Evolutionary conservation across 1,140 invertebrate species (phyloP).

Genomic region (Metaphire vulgaris): DNA sequence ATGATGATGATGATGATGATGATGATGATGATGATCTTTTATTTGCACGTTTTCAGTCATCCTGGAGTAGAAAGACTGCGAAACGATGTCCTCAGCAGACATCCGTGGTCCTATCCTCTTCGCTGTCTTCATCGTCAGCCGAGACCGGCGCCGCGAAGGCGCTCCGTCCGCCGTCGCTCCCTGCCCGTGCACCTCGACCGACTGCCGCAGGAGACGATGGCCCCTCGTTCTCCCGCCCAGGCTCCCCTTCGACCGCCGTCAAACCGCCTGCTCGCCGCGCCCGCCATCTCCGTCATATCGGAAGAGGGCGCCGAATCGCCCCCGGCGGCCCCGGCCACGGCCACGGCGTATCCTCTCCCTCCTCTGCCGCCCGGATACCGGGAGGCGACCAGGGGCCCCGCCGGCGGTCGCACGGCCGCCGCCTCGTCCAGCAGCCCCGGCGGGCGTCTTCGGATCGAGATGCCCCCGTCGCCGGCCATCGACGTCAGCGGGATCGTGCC

Average conservation of each 20-base stretch:
- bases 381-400: not conserved
- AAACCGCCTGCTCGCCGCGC: not conserved
- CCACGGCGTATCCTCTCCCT: no score
- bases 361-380: not conserved
- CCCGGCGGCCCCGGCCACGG: no score
- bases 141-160: not conserved
- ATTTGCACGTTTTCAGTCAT: not conserved
- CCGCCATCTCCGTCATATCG: not conserved
- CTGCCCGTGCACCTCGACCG: not conserved
- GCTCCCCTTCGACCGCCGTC: not conserved
- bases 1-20: slow-evolving; percentile 3
- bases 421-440: not conserved
- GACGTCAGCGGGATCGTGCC: not conserved
- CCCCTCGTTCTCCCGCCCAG: not conserved
- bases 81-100: not conserved
- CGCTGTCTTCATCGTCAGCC: not conserved
- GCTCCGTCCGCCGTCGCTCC: not conserved
- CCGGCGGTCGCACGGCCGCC: no score
- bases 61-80: not conserved
- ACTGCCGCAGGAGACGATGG: not conserved
- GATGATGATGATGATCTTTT: slow-evolving; percentile 2
- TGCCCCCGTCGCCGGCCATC: not conserved
- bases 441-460: not conserved
- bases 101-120: not conserved
- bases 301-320: not conserved